Evolutionary conservation across 2,797 vertebrate genomes (phyloP), one percentile per base, ranked within the genome.

Genomic region (Leptoclinus maculatus): DNA sequence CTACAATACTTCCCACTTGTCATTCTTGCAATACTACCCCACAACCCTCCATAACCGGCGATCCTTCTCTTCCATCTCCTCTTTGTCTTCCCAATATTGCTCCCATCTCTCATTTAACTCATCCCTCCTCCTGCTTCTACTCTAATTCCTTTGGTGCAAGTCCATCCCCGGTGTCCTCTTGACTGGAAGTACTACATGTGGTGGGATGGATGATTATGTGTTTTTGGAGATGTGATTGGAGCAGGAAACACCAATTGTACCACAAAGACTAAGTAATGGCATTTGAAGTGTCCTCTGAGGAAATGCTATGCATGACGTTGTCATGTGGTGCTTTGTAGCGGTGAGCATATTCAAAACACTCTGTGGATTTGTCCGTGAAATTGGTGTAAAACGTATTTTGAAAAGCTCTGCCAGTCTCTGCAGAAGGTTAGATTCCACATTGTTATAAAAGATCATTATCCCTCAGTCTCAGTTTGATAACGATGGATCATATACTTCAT

Each of bases 281-380:
- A 78, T 81, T 76, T 85, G 69, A 85, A 87, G 54, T 78, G 72
- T 59, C 66, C 51, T 85, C 65, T n/a, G 54, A 78, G 74, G 68
- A 62, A 78, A 77, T 66, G 58, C 67, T 66, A 63, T 68, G 69
- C 79, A 67, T 70, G 41, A 83, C 57, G 74, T 63, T 74, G 32
- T 72, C 73, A 75, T 54, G 34, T 49, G 63, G 66, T 74, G 73
- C 85, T 64, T 79, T 79, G 63, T 64, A 66, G 74, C 62, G 66
- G 7, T 39, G 64, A 85, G 65, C 72, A 70, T 72, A 80, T 83
- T 78, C 60, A 80, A 77, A 84, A 71, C 64, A 66, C 72, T 76
- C 39, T 32, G 9, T 38, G 63, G 70, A 63, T 71, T 71, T 83
- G 66, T 66, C 45, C 71, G 59, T 49, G 63, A 75, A 82, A 77